Percentiles rank a stretch among this genome's conserved stretches.
phyloP scores from a whole-genome alignment of 2,797 vertebrate species.

The Botia kubotai region DNA sequence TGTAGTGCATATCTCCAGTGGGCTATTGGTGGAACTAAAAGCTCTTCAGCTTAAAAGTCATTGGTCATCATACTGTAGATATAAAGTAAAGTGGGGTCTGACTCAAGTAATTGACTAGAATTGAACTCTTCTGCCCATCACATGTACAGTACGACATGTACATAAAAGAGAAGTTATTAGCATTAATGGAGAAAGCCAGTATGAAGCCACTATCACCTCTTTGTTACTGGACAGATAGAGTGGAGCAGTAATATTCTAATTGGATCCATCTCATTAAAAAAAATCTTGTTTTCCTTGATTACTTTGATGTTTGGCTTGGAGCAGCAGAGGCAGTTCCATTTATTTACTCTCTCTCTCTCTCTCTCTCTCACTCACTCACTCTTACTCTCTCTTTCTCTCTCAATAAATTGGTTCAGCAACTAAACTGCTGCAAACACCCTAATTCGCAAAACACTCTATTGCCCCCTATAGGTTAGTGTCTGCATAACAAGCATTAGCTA shows the following conservation, averaged over 20 bases:
- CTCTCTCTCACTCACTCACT: conserved; percentile 39
- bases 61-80: neutral
- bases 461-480: conserved; percentile 76
- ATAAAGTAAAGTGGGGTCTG: conserved; percentile 11
- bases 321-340: conserved; percentile 82
- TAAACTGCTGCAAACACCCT: conserved; percentile 81
- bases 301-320: conserved; percentile 84
- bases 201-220: conserved; percentile 24
- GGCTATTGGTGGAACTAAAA: conserved; percentile 10
- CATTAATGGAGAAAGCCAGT: conserved; percentile 32
- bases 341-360: conserved; percentile 65
- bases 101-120: conserved; percentile 26
- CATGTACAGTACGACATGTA: conserved; percentile 23
- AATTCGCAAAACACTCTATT: conserved; percentile 76
- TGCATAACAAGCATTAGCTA: conserved; percentile 62
- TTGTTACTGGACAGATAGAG: conserved; percentile 65
- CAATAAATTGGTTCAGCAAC: conserved; percentile 83
- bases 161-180: conserved; percentile 31
- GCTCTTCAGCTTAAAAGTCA: neutral
- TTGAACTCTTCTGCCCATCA: conserved; percentile 17
- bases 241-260: conserved; percentile 83
- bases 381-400: conserved; percentile 64
- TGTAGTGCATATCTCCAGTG: conserved; percentile 5
- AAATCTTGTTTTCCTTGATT: conserved; percentile 87
- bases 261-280: conserved; percentile 83